Evolutionary conservation across 1,140 invertebrate genomes (phyloP), one percentile per base, ranked within the genome.

Genomic region (Hermetia illucens): DNA sequence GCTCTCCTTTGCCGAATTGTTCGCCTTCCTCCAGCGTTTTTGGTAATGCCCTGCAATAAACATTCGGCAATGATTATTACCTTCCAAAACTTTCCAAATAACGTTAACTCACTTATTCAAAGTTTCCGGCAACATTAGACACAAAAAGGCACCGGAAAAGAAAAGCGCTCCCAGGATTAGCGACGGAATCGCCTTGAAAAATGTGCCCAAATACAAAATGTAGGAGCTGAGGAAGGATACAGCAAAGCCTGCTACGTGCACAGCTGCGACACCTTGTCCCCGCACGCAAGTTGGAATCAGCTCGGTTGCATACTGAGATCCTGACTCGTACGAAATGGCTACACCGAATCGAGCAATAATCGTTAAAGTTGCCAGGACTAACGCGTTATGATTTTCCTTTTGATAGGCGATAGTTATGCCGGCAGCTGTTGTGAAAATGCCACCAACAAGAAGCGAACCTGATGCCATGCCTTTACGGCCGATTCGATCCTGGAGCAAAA

Each of bases 201-300:
- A 65, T n/a, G 55, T 61, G 20, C 56, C 61, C 53, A 65, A 49
- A 46, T 57, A 64, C 8, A 64, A 46, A 12, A 62, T 64, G 47
- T 75, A 73, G 17, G 74, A 68, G 21, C 70, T 65, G 46, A 70
- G 57, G 42, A 71, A 72, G 27, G 63, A 66, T 9, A 68, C 68
- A 1, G 66, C 65, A 46, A 71, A 71, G 2, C 70, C 70, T n/a
- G 65, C 64, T 20, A 73, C 68, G 44, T 74, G 70, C 15, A 71
- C 61, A 0, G 63, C 61, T 3, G 67, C 65, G 36, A 74, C 66
- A 21, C 70, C 70, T 52, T 72, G 70, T 10, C 65, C 70, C 21
- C 77, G 59, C n/a, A 80, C 68, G 29, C 70, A 69, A 1, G 76
- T 79, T 16, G 77, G 77, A 42, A 75, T 71, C 29, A 75, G 54